Evolutionary conservation across 1,140 invertebrate genomes (phyloP).

Genomic region (Rhopalosiphum maidis): DNA sequence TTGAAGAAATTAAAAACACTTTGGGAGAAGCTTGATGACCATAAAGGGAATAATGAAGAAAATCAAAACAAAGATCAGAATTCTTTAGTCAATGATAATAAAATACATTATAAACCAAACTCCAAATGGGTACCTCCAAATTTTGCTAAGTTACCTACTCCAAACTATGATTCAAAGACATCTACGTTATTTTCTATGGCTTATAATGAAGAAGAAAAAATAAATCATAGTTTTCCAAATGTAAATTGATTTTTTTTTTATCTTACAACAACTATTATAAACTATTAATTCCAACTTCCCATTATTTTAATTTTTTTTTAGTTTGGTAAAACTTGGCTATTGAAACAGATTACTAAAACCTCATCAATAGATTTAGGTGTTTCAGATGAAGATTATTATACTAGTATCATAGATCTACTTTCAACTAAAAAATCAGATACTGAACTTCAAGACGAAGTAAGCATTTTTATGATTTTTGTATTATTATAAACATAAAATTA

Average conservation of each 20-base stretch:
- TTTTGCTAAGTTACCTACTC: conserved; percentile 45
- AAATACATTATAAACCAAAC: neutral
- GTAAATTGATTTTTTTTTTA: conserved; percentile 9
- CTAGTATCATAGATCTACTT: neutral
- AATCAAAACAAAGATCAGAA: neutral
- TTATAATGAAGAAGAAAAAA: conserved; percentile 43
- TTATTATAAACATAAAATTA: neutral
- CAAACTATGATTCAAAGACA: neutral
- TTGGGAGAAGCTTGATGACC: conserved; percentile 37
- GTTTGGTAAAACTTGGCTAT: conserved; percentile 46
- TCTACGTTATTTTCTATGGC: conserved; percentile 33
- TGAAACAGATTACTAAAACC: conserved; percentile 34
- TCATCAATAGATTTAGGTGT: conserved; percentile 21
- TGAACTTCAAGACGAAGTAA: conserved; percentile 53
- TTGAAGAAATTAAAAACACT: neutral
- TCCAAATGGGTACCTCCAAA: conserved; percentile 37
- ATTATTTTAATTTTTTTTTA: conserved; percentile 9
- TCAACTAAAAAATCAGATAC: conserved; percentile 43
- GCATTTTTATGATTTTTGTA: neutral
- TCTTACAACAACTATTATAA: neutral
- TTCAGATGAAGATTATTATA: conserved; percentile 44
- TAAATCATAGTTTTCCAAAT: neutral
- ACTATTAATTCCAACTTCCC: neutral
- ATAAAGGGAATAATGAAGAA: neutral
- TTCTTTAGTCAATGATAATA: neutral